phyloP scores from a whole-genome alignment of 1,140 invertebrate genomes.

The Cyrtorhinus lividipennis region DNA sequence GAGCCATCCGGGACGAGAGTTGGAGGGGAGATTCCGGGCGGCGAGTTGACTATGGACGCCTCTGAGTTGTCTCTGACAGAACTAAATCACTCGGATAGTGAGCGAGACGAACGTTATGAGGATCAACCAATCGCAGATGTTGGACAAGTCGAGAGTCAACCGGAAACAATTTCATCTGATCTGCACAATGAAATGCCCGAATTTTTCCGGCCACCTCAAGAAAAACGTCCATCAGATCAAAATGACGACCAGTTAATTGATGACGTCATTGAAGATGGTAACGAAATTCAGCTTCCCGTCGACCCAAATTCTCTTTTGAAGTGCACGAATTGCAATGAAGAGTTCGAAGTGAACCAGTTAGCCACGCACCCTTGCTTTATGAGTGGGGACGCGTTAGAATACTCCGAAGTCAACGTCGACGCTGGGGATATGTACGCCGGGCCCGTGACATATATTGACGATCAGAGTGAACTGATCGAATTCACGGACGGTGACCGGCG shows the following conservation, averaged over 20 bases:
- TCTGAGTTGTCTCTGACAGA: too few relatives aligned
- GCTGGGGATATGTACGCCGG: too few relatives aligned
- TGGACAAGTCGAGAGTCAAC: too few relatives aligned
- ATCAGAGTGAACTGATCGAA: too few relatives aligned
- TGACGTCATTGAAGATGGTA: neutral
- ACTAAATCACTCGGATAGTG: too few relatives aligned
- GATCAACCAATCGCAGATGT: neutral
- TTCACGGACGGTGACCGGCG: too few relatives aligned
- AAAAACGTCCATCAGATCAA: neutral
- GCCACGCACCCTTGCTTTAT: constrained; percentile 13
- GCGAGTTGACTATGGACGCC: too few relatives aligned
- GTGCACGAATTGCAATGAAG: constrained; percentile 15
- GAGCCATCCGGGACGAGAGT: too few relatives aligned
- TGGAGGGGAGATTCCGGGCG: too few relatives aligned
- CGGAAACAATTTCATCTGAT: constrained; percentile 13
- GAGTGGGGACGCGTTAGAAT: constrained; percentile 11
- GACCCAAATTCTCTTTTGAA: neutral
- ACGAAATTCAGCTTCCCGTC: neutral
- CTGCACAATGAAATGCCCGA: constrained; percentile 13
- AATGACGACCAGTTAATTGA: neutral
- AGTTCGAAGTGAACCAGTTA: constrained; percentile 7
- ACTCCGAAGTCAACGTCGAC: neutral
- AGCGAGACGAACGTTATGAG: neutral
- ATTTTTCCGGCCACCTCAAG: constrained; percentile 11
- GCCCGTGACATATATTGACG: too few relatives aligned